phyloP scores from a whole-genome alignment of 2,888 invertebrate species.

The Galeopsomyia nigrocyanea region DNA sequence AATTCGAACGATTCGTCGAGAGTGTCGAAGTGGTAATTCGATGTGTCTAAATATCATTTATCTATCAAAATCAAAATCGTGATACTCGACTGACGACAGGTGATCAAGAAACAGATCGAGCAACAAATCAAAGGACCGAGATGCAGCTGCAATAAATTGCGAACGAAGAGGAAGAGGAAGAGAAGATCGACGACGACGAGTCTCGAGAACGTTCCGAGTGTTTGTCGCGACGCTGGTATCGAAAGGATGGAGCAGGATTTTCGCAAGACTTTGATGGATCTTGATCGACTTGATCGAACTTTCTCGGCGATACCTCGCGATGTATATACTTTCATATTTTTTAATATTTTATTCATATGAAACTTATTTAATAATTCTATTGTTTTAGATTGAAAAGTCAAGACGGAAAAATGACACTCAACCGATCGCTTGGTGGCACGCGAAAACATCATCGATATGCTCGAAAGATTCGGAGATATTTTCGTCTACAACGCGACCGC shows the following conservation, averaged over 20 bases:
- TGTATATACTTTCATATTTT: too few relatives aligned
- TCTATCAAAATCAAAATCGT: too few relatives aligned
- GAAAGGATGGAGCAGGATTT: constrained; percentile 30
- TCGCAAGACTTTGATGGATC: constrained; percentile 11
- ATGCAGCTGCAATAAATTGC: not conserved
- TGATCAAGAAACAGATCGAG: not conserved
- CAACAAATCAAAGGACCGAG: not conserved
- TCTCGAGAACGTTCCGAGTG: not conserved
- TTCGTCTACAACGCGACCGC: too few relatives aligned
- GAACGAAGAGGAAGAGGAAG: not conserved
- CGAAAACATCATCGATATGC: too few relatives aligned
- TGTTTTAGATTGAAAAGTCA: too few relatives aligned
- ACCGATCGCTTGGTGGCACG: too few relatives aligned
- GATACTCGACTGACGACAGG: not conserved
- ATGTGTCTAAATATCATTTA: too few relatives aligned
- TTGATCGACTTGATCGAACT: constrained; percentile 12
- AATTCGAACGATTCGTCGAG: constrained; percentile 22
- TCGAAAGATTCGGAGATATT: not conserved
- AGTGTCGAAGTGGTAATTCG: constrained; percentile 32
- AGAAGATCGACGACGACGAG: constrained; percentile 1
- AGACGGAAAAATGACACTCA: too few relatives aligned
- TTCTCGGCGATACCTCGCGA: not conserved
- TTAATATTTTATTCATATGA: too few relatives aligned
- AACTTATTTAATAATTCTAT: too few relatives aligned
- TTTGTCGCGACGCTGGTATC: not conserved